Percentiles rank a stretch among this genome's conserved stretches.
phyloP scores from a whole-genome alignment of 2,797 vertebrate genomes.

The Cottoperca gobio region DNA sequence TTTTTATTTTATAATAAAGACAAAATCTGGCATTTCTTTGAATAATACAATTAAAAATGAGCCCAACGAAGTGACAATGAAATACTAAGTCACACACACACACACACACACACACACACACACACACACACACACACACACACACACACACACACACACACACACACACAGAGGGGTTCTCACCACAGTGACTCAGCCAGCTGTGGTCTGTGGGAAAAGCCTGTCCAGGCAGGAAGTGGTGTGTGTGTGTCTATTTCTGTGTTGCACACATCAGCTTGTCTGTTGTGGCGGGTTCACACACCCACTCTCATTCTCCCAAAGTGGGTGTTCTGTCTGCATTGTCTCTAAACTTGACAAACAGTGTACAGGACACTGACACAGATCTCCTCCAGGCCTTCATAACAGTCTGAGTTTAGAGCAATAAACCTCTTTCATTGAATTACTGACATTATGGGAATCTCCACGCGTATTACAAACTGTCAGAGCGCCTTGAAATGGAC shows the following conservation, averaged over 20 bases:
- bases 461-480: background rate
- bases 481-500: background rate
- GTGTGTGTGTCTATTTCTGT: constrained; percentile 31
- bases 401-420: background rate
- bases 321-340: constrained; percentile 35
- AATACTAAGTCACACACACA: too few species aligned
- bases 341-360: constrained; percentile 10
- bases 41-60: too few species aligned
- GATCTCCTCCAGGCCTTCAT: background rate
- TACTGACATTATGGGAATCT: background rate
- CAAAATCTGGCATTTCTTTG: too few species aligned
- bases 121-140: too few species aligned
- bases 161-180: constrained; percentile 11
- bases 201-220: constrained; percentile 63
- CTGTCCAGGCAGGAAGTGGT: constrained; percentile 57
- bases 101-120: too few species aligned
- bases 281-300: constrained; percentile 11
- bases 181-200: constrained; percentile 61
- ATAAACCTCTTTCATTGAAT: background rate
- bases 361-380: background rate
- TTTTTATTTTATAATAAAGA: too few species aligned
- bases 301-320: constrained; percentile 4
- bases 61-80: too few species aligned
- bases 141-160: too few species aligned
- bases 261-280: constrained; percentile 22